Base-by-base conservation (phyloP, 2,888 invertebrate genomes). In the Drosophila diplacantha region DNA sequence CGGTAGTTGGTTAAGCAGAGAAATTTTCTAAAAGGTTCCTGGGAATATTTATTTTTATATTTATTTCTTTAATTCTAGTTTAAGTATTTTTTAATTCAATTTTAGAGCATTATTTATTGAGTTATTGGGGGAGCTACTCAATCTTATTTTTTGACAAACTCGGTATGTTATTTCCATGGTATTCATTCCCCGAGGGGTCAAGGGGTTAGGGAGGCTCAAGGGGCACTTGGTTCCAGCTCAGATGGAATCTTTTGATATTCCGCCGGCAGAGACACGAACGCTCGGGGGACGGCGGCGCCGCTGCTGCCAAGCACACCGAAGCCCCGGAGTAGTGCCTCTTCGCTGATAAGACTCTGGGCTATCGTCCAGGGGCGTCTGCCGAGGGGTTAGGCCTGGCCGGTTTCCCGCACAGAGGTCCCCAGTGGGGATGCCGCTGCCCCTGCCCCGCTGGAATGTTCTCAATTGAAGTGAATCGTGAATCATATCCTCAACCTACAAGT, bases 381-480 rank as follows among this genome's bases (percentile, higher is more conserved):
- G 8, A 1, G 31, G 54, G 58, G 43, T 0, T 14, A 7, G 14
- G 3, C 14, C 6, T 20, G 1, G 7, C 6, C 3, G 12, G 20
- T 7, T 14, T 14, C 3, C 12, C 38, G 8, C 8, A 2, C 0
- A 3, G 14, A 1, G 1, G 39, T 1, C 29, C 44, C 44, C 18
- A 0, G 5, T 31, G 31, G 22, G 12, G 16, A 5, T 12, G 22
- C 12, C 20, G 0, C n/a, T 3, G 55, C 44, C 64, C 6, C 38
- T 64, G 64, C 4, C 32, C 26, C 26, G 20, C 44, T 73, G 76
- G 75, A 77, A 76, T 75, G 73, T 76, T 73, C 70, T 75, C 75
- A 79, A 79, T 79, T 75, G 66, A 70, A 74, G 69, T 80, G 79
- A 79, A 76, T 79, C 78, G 67, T 79, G 79, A 79, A 76, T 79